Evolutionary conservation across 2,113 vertebrate species (phyloP).

Genomic region (Phainopepla nitens): DNA sequence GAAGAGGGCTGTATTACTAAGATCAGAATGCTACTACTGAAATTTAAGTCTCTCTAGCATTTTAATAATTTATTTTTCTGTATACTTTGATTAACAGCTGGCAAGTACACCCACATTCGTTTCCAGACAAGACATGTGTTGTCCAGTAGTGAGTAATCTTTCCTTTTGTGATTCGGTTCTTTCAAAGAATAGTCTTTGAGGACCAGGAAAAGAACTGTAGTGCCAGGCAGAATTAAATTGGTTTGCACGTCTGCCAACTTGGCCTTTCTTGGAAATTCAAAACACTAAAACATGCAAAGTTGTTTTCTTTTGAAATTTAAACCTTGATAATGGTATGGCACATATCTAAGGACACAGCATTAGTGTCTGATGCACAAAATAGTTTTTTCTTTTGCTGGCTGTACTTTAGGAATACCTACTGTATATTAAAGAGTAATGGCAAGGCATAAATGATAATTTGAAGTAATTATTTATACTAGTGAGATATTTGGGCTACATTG

Average conservation of each 20-base stretch:
- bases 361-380: background rate
- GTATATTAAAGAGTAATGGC: background rate
- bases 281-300: background rate
- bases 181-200: conserved; percentile 30
- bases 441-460: background rate
- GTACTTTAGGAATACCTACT: background rate
- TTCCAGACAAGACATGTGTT: conserved; percentile 9
- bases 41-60: background rate
- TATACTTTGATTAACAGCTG: conserved; percentile 3
- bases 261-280: background rate
- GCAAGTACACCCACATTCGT: background rate
- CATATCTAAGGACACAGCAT: background rate
- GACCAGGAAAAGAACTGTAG: background rate
- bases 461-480: background rate
- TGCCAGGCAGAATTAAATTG: conserved; percentile 25
- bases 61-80: background rate
- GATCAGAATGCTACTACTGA: background rate
- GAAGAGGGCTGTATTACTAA: background rate
- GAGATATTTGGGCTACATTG: background rate
- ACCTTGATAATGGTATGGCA: background rate
- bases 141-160: conserved; percentile 1
- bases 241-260: conserved; percentile 11
- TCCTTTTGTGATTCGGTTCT: conserved; percentile 35
- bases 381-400: background rate
- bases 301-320: background rate